Evolutionary conservation across 2,113 vertebrate species (phyloP).

Genomic region (Muntiacus reevesi): DNA sequence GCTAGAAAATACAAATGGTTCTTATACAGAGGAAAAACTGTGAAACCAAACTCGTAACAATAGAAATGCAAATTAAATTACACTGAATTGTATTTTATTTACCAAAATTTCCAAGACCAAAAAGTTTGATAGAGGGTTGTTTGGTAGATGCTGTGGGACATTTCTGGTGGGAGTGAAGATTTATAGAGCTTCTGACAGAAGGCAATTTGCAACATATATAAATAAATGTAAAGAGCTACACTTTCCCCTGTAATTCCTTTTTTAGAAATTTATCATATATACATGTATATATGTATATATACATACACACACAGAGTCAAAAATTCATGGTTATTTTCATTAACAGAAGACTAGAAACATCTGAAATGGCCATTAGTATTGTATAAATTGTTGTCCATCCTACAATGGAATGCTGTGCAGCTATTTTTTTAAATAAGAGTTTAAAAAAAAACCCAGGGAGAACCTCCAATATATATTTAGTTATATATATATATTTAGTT

Average conservation of each 20-base stretch:
- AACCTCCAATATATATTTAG: not conserved
- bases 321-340: not conserved
- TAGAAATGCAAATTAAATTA: not conserved
- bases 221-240: not conserved
- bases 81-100: not conserved
- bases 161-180: not conserved
- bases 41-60: not conserved
- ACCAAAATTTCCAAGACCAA: not conserved
- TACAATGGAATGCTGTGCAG: not conserved
- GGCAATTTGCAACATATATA: not conserved
- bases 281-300: not conserved
- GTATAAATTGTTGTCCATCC: not conserved
- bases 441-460: not conserved
- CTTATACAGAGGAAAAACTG: not conserved
- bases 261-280: not conserved
- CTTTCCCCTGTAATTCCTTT: not conserved
- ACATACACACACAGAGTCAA: not conserved
- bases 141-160: not conserved
- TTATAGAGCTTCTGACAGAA: not conserved
- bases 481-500: not conserved
- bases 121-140: not conserved
- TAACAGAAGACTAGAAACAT: not conserved
- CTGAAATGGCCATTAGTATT: not conserved
- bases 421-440: not conserved
- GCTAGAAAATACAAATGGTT: not conserved